Evolutionary conservation across 92 coral and sea anemone genomes (phyloP), one percentile per base, ranked within the genome.

Genomic region (Hydrozoanthus gracilis): DNA sequence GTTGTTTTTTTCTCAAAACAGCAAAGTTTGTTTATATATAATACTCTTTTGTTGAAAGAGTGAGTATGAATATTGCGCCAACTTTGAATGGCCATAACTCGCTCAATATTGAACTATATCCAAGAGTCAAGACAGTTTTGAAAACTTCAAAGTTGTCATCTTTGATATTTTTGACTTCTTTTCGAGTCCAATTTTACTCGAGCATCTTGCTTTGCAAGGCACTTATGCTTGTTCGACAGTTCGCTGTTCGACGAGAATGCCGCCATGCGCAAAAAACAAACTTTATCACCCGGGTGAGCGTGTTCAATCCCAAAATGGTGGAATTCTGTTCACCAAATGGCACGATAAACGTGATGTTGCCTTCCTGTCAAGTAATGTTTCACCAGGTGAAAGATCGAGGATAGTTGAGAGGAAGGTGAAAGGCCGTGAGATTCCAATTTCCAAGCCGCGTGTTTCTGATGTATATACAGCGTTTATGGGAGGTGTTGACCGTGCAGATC

Each of bases 221-320:
- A 89, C 82, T 10, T 77, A 89, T 18, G 86, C 90, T 6, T 89
- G 92, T 78, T 78, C 90, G 1, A 89, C 92, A 14, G 90, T 89
- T 49, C 89, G 67, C 5, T 49, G 65, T 58, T 64, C 13, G 82
- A 13, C 75, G 84, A 66, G 86, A 6, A 47, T 89, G 71, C 92
- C 86, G 9, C 27, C 88, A 4, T 83, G 71, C 58, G 86, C 92
- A 6, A 68, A 68, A 14, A 86, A 74, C 27, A 85, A 89, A 44
- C 89, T 89, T 7, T 8, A 18, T 7, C 15, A 52, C 65, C 88
- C 78, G 14, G 91, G 91, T 9, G 84, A 88, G 50, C 71, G 75
- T 44, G 67, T 83, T 46, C 64, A 60, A 11, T 49, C 54, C 0
- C 91, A 84, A n/a, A 88, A 82, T 6, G 88, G 78, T 3, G 65